Evolutionary conservation across 2,797 vertebrate species (phyloP), one percentile per base, ranked within the genome.

Genomic region (Lepilemur septentrionalis): DNA sequence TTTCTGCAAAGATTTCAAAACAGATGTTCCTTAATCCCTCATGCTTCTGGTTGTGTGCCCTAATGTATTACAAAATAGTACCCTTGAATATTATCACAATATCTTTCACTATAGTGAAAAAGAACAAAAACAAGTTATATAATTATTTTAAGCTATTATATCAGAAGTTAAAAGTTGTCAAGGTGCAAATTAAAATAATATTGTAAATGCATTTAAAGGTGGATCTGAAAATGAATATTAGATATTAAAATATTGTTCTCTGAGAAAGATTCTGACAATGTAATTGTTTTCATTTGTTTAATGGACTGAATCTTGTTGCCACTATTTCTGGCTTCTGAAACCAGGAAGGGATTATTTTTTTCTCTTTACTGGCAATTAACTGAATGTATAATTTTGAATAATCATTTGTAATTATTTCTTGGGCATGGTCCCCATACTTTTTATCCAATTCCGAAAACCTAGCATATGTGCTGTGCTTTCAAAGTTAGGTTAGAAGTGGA

Each of bases 381-480:
- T 89, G 76, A 93, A 94, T 89, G 55, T 95, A 81, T 96, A 97
- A 97, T 97, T 98, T 97, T 97, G 89, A 93, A 96, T 97, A 97
- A 97, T 97, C 72, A 96, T 91, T 94, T 89, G 50, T 96, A 96
- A 97, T 97, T 97, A 97, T 95, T 94, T 96, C 79, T 96, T 97
- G 93, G 95, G 75, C 86, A 73, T 70, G 4, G 61, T 85, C 48
- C 17, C 55, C 76, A 72, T 89, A 96, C 38, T 59, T 97, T 95
- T 97, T 57, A 97, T 95, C 83, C 70, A 97, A 70, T 81, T 97
- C 88, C 65, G 87, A 93, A 97, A 87, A 10, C 90, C 69, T 78
- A 93, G 86, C 91, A 95, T 89, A 96, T 93, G 85, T 55, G 57
- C 92, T 95, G 23, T 84, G 85, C 82, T 97, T 96, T 94, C 95